Base-by-base conservation (phyloP, 2,888 invertebrate species). In the Hirtodrosophila histrioides region DNA sequence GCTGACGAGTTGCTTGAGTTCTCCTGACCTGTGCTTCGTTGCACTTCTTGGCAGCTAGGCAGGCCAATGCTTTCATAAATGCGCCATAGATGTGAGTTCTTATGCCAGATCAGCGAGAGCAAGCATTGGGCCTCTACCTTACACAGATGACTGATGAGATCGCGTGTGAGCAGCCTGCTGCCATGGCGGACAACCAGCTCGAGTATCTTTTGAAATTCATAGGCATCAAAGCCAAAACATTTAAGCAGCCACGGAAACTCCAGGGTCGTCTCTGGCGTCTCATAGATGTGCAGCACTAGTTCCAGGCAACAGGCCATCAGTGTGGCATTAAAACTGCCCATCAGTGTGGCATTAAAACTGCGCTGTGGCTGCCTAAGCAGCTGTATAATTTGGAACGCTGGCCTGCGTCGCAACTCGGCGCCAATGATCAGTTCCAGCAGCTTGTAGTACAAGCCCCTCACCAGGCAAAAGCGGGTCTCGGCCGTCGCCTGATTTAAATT, bases 161-260 rank as follows among this genome's bases (percentile, higher is more conserved):
- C 63, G 1, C 58, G 58, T 0, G 75, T 68, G 0, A 84, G 55
- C n/a, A 75, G 11, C 1, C 63, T 62, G n/a, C 49, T 53, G 9
- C 67, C 68, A 33, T 75, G 63, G 3, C 70, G 73, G 7, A 80
- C 83, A 29, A 87, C 66, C 5, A 77, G 23, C 35, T 79, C 80
- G 7, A 83, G 33, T 23, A 84, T 78, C 53, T 84, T 84, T 10
- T 86, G 86, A 11, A 79, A 86, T 4, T 86, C 75, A 33, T 60
- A 87, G 1, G 83, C 48, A n/a, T 84, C 69, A 4, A 84, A 50
- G 0, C 11, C 24, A 17, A 63, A 85, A 23, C 75, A 71, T n/a
- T 69, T 40, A 0, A 84, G 48, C 0, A 84, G 10, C 57, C 79
- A 82, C 3, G 88, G 77, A 35, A 87, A 79, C 27, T 49, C 35